Conservation (phyloP, 2,113 vertebrate genomes). For the Ginglymostoma cirratum region DNA sequence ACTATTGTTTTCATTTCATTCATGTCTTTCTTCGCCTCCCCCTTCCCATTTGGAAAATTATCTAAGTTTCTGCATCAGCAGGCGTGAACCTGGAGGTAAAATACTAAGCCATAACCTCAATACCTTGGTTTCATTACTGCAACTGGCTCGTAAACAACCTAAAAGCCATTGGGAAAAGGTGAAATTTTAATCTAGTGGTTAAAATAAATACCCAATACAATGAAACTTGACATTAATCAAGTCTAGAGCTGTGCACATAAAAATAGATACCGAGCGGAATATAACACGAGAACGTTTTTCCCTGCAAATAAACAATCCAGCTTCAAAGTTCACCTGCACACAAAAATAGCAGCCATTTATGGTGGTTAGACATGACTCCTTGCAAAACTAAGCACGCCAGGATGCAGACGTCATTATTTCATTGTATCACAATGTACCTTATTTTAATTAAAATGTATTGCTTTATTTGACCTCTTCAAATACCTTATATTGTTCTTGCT, state of each 20-base stretch:
- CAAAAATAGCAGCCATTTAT: not conserved
- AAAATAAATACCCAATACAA: not conserved
- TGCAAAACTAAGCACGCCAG: not conserved
- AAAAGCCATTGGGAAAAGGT: not conserved
- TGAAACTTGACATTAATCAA: not conserved
- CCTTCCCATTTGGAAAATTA: not conserved
- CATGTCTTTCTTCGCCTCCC: conserved; percentile 25
- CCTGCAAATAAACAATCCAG: not conserved
- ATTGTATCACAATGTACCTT: not conserved
- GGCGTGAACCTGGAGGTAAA: not conserved
- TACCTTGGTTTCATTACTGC: not conserved
- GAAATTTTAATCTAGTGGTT: conserved; percentile 27
- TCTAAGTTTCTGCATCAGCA: not conserved
- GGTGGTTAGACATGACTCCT: not conserved
- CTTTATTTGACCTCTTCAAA: not conserved
- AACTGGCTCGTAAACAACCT: not conserved
- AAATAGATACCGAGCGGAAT: not conserved
- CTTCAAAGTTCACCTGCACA: not conserved
- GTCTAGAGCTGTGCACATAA: not conserved
- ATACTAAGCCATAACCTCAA: not conserved
- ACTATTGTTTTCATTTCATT: conserved; percentile 15
- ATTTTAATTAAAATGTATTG: not conserved
- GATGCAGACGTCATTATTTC: not conserved
- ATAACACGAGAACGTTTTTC: not conserved
- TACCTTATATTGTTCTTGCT: not conserved